Evolutionary conservation across 2,888 invertebrate genomes (phyloP), one percentile per base, ranked within the genome.

Genomic region (Sarcophaga caerulescens): DNA sequence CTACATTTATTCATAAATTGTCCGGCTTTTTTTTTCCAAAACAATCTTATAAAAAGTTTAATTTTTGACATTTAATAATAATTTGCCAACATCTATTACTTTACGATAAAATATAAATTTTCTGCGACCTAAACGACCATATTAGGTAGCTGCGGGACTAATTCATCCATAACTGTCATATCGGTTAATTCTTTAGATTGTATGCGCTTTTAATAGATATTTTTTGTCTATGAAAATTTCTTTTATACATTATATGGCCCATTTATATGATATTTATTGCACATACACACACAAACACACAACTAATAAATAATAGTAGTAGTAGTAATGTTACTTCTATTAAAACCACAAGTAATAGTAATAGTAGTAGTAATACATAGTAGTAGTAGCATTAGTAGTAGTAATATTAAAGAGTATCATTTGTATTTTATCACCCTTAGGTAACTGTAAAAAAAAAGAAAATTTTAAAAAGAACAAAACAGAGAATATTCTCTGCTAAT

Each of bases 381-480:
- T 71, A 19, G 21, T 19, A 60, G 19, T 60, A 45, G 8, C 17
- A 52, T 25, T 57, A 45, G 63, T 59, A 65, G 45, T 65, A 12
- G 14, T 57, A 65, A 1, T 12, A 57, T 79, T 70, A 76, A 75
- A 75, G 17, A 65, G 63, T 70, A 76, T 76, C 69, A 81, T 81
- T 81, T 81, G 45, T 81, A 65, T 81, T 70, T 70, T 69, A 81
- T 69, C 69, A 76, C 75, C 75, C 81, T 69, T 57, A 68, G 75
- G 69, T 68, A 60, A 74, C 59, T 47, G 4, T 60, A 66, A 3
- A 45, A 21, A 47, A 57, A 21, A 25, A 59, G 8, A 21, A 14
- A 60, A 71, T 3, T 21, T 63, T 10, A 19, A 65, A 45, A 21
- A 21, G 17, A 14, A 45, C 17, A 44, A 19, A 45, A 21, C 17